Conservation (phyloP, 2,797 vertebrate species). For the Clarias laeviceps region DNA sequence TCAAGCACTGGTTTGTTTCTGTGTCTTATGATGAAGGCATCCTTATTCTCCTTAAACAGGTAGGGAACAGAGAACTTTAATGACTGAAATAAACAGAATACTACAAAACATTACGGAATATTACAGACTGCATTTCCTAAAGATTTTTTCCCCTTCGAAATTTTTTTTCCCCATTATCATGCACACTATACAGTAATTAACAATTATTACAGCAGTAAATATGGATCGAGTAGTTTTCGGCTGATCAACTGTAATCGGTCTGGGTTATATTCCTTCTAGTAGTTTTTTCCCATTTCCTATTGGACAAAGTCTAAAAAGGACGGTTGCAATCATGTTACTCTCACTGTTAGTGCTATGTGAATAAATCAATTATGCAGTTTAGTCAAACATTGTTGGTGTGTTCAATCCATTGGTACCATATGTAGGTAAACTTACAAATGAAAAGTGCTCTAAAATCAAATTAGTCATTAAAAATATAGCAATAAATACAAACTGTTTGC, state of each 20-base stretch:
- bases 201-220: not conserved
- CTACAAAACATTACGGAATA: too few relatives aligned
- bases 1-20: not conserved
- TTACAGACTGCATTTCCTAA: not conserved
- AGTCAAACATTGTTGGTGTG: too few relatives aligned
- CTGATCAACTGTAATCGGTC: not conserved
- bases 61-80: not conserved
- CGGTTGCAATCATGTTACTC: not conserved
- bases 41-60: not conserved
- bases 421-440: too few relatives aligned
- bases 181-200: not conserved
- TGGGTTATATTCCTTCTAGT: not conserved
- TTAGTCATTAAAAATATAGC: too few relatives aligned
- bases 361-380: too few relatives aligned
- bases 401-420: too few relatives aligned
- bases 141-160: not conserved
- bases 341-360: too few relatives aligned
- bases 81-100: not conserved
- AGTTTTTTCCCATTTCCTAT: not conserved
- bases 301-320: not conserved
- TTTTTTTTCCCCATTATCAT: constrained; percentile 6
- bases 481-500: too few relatives aligned
- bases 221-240: not conserved
- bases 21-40: not conserved
- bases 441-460: too few relatives aligned